Base-by-base conservation (phyloP, 2,888 invertebrate species). In the Eristalis tenax region DNA sequence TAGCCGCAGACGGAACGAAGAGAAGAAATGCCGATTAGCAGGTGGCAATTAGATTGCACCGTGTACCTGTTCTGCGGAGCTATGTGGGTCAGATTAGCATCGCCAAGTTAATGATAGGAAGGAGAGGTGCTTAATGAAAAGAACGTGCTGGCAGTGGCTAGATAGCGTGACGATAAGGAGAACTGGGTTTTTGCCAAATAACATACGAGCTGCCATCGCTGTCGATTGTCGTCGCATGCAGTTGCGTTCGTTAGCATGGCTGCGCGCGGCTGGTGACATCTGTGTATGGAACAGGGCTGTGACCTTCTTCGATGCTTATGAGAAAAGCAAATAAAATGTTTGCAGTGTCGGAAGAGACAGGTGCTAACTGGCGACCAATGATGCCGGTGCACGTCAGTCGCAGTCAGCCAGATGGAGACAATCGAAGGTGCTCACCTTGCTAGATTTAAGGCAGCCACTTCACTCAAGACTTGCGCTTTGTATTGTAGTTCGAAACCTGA, bases 81-180 rank as follows among this genome's bases (percentile, higher is more conserved):
- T 78, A 86, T 78, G 82, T 86, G 69, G 85, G 85, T 78, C 82
- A 86, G 85, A 86, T 86, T 86, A 86, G 68, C 82, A 82, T 82
- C 82, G 70, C 65, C 77, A 78, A 77, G 85, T 66, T 82, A 86
- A 86, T 86, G 77, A 82, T 78, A 86, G 74, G 66, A 86, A 74
- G 65, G 38, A 73, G 73, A 74, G 77, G 73, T 10, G 70, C 69
- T 78, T 78, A 86, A 86, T 86, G 74, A 78, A 86, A 78, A 86
- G 82, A 86, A 82, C 85, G 66, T 86, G 85, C 82, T 78, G 18
- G 22, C 61, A 26, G 35, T 57, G 22, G 15, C 40, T 38, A 77
- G 65, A 82, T 86, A 68, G 85, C 85, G 85, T 86, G 85, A 86
- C 77, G 77, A 74, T 75, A 77, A 28, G 64, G 35, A 78, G 59